These are phyloP conservation scores for Dolomedes plantarius DNA, from an alignment of 2,888 invertebrate genomes.

Conservation along the genomic window DNA sequence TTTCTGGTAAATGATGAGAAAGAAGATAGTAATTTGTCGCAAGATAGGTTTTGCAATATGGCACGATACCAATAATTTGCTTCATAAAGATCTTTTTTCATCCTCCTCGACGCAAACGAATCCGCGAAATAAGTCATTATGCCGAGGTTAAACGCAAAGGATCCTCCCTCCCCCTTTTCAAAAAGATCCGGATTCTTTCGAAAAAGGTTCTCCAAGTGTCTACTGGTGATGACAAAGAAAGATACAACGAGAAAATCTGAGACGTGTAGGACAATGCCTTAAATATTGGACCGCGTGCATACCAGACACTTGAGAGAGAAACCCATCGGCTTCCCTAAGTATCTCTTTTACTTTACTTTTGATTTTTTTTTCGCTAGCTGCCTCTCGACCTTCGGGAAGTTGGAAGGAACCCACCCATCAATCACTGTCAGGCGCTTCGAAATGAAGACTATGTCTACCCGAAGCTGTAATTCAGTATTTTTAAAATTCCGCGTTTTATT, in stretches of 20 bases:
- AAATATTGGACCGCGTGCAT: conserved; percentile 5
- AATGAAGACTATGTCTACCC: conserved; percentile 49
- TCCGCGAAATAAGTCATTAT: background rate
- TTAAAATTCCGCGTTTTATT: conserved; percentile 60
- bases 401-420: conserved; percentile 46
- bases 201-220: background rate
- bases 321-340: conserved; percentile 4
- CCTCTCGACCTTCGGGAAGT: conserved; percentile 4
- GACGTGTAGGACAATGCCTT: background rate
- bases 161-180: background rate
- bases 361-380: too few species aligned
- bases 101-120: background rate
- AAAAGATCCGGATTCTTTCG: conserved; percentile 7
- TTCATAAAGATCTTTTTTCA: background rate
- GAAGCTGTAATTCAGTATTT: conserved; percentile 61
- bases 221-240: conserved; percentile 3
- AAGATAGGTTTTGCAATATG: background rate
- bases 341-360: too few species aligned
- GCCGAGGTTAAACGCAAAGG: background rate
- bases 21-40: background rate
- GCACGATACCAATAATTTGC: background rate
- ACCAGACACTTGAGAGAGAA: background rate
- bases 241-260: conserved; percentile 4
- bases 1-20: too few species aligned
- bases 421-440: conserved; percentile 52